Base-by-base conservation (phyloP, 2,113 vertebrate species). In the Typhlomys cinereus region DNA sequence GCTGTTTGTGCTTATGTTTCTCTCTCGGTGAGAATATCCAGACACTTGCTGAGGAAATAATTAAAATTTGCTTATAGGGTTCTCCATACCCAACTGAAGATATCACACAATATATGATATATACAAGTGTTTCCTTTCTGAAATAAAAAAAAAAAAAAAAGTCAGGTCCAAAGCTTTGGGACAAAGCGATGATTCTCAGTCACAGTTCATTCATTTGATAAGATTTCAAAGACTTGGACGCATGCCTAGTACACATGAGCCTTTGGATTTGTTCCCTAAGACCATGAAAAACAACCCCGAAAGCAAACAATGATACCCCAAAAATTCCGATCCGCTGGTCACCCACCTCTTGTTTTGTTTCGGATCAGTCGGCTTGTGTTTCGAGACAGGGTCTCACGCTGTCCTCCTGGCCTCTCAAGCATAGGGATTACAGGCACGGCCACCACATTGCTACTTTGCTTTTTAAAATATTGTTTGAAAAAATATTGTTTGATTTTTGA, bases 131-230 rank as follows among this genome's bases (percentile, higher is more conserved):
- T 39, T 61, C 25, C 44, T 84, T 29, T 48, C 74, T 89, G 71
- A 89, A 89, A 64, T 82, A 36, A 4, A 50, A 67, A 89, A 83
- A 89, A 89, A 64, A 76, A 36, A 4, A 50, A 67, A 89, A 83
- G 34, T 64, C 14, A 69, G 48, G 87, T 41, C 41, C 64, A 84
- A 86, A 17, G 2, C 9, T 78, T 79, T 90, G 23, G 39, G 7
- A 23, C 34, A 52, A 79, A 75, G 29, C 14, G 29, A 39, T 36
- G 41, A 52, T 73, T 73, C 25, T 74, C 64, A 69, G 1, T 54
- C 20, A 29, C 69, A n/a, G 41, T 46, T 73, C 57, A 71, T 31
- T 71, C 36, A 73, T 34, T 18, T 5, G 14, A 9, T 64, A 7
- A 82, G 61, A 39, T 82, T 85, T 39, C 39, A 48, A 59, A 59